Evolutionary conservation across 1,140 invertebrate species (phyloP), one percentile per base, ranked within the genome.

Genomic region (Heliconius melpomene): DNA sequence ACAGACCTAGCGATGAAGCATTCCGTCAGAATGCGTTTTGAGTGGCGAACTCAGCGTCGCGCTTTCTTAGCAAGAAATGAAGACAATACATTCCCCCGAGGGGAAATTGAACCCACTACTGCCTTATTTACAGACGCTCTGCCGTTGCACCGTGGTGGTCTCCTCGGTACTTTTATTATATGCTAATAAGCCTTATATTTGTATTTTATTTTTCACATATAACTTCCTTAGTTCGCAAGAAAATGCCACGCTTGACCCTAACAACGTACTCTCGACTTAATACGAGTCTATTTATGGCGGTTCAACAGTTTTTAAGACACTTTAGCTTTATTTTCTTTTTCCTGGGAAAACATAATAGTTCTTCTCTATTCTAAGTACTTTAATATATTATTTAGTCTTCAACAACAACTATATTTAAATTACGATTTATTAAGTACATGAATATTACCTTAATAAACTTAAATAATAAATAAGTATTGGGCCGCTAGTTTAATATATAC

Each of bases 181-280:
- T 46, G 13, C 13, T 46, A 46, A 46, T 46, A 46, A 16, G 13
- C 40, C 13, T 36, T 20, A 52, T 20, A 52, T 52, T 66, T 29
- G 8, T 66, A 26, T 66, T 13, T 26, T 26, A 66, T 66, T 13
- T 66, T 66, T 11, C 13, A 66, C 26, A 29, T 66, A 66, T 52
- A 20, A 52, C 18, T n/a, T 2, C 9, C n/a, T 23, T 18, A 3
- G 52, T 18, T n/a, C 7, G 50, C 54, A 60, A 60, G 54, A 60
- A 66, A 66, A 29, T 29, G 60, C 23, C 23, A 26, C 26, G 23
- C 60, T 66, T 29, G 60, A 29, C 60, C 23, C 60, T 66, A 66
- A 66, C 60, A 66, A 66, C 23, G 60, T 66, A 66, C 60, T 66
- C 26, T 66, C 60, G 23, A 66, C 60, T 66, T 66, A 60, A 60